These are phyloP conservation scores for Scotopteryx bipunctaria DNA, from an alignment of 2,888 invertebrate genomes.

Conservation along the genomic window DNA sequence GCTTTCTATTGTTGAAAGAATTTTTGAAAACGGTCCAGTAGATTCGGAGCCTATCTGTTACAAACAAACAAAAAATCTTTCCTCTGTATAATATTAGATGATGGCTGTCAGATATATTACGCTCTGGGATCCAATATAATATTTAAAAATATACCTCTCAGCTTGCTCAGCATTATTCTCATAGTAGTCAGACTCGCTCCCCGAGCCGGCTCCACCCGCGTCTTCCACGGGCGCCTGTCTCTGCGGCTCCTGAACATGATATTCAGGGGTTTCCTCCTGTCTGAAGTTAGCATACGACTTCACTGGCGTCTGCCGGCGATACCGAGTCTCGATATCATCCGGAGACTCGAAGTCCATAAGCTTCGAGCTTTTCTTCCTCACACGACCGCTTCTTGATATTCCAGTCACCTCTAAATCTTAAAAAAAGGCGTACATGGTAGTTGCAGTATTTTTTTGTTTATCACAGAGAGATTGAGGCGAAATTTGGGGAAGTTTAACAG, in stretches of 20 bases:
- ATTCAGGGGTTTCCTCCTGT: conserved; percentile 61
- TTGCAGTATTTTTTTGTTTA: background rate
- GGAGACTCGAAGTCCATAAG: conserved; percentile 96
- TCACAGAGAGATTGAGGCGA: background rate
- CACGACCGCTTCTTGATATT: conserved; percentile 94
- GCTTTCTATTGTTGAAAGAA: too few relatives aligned
- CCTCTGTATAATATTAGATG: too few relatives aligned
- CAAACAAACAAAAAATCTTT: too few relatives aligned
- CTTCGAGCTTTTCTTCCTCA: conserved; percentile 97
- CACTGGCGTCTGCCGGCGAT: conserved; percentile 66
- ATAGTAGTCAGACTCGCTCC: conserved; percentile 75
- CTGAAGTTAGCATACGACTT: conserved; percentile 57
- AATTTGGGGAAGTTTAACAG: background rate
- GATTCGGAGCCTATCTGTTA: too few relatives aligned
- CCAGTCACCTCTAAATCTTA: conserved; percentile 92
- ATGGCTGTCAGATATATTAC: too few relatives aligned
- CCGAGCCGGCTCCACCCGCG: conserved; percentile 63
- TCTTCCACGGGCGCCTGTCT: conserved; percentile 54
- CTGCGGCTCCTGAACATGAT: conserved; percentile 48
- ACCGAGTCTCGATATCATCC: conserved; percentile 90
- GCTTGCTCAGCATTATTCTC: conserved; percentile 73
- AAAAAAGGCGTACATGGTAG: conserved; percentile 5
- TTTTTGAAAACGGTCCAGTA: too few relatives aligned
- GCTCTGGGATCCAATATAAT: too few relatives aligned
- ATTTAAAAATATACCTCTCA: conserved; percentile 66